These are phyloP conservation scores for Cryptotermes secundus DNA, from an alignment of 1,140 invertebrate species.

Conservation along the genomic window DNA sequence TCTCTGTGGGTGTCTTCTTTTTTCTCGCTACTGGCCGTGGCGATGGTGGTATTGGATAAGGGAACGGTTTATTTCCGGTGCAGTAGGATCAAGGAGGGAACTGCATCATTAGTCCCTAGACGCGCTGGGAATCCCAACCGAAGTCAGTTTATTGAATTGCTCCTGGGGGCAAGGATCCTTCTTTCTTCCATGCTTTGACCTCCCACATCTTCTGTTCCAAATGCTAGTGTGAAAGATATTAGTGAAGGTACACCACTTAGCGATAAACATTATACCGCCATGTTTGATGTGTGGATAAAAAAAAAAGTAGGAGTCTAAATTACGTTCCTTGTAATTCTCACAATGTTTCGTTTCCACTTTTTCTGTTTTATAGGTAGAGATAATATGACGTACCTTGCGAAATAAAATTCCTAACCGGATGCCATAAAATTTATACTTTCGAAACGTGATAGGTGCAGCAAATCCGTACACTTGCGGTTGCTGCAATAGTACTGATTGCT, in stretches of 20 bases:
- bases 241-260: neutral
- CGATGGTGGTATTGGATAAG: neutral
- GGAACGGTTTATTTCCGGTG: conserved; percentile 23
- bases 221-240: neutral
- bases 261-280: neutral
- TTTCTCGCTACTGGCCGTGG: neutral
- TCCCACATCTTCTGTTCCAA: neutral
- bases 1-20: neutral
- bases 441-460: neutral
- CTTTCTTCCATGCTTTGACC: neutral
- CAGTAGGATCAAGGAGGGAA: neutral
- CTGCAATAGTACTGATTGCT: neutral
- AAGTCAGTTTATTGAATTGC: conserved; percentile 23
- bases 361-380: neutral
- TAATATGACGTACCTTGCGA: neutral
- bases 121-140: conserved; percentile 10
- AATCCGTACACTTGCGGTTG: neutral
- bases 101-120: conserved; percentile 19
- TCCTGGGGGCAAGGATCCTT: neutral
- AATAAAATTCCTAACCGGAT: neutral
- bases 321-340: neutral
- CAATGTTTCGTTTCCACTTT: neutral
- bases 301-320: neutral
- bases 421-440: neutral
- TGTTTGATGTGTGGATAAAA: neutral